Percentiles rank a stretch among this genome's conserved stretches.
Conservation (phyloP, 2,113 vertebrate species). For the Sylvilagus bachmani region DNA sequence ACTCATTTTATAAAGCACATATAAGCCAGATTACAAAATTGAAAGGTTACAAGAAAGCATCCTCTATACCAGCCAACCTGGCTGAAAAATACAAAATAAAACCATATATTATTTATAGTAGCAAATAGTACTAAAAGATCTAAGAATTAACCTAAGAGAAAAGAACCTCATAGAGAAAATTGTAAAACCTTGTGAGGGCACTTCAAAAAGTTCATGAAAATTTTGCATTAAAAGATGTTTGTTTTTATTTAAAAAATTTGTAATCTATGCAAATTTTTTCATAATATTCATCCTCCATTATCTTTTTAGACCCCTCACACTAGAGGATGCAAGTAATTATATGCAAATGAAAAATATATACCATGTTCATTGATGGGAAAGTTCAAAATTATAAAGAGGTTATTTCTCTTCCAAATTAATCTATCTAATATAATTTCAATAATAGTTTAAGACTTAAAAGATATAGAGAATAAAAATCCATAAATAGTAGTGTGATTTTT, state of each 20-base stretch:
- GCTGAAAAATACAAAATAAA: constrained; percentile 27
- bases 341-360: neutral
- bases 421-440: neutral
- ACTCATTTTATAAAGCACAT: constrained; percentile 38
- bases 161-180: neutral
- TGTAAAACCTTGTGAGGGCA: neutral
- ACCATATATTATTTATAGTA: neutral
- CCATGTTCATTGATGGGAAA: neutral
- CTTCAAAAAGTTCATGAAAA: too few relatives aligned
- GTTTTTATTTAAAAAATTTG: too few relatives aligned
- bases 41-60: neutral
- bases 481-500: neutral
- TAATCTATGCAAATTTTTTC: too few relatives aligned
- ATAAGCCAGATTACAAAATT: neutral
- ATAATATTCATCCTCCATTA: too few relatives aligned
- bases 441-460: constrained; percentile 33
- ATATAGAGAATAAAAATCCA: neutral
- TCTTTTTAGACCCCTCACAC: too few relatives aligned
- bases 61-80: neutral
- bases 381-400: neutral
- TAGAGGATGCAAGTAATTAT: constrained; percentile 3
- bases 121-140: neutral
- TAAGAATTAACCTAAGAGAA: neutral
- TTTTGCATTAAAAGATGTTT: too few relatives aligned
- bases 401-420: constrained; percentile 3